phyloP scores from a whole-genome alignment of 2,888 invertebrate genomes.

The Melinaea menophilus region DNA sequence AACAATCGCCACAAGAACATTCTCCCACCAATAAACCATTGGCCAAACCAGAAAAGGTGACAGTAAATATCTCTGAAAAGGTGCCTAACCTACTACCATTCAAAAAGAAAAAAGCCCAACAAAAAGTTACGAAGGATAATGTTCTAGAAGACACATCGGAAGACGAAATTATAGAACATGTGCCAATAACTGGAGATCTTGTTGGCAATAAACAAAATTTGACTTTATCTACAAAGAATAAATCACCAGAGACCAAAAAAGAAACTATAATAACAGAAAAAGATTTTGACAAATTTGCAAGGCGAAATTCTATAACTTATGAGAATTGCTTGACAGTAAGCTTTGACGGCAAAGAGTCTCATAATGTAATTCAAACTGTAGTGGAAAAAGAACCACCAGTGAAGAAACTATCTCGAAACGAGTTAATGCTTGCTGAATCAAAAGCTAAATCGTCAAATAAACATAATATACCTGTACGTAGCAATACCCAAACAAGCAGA shows the following conservation, averaged over 20 bases:
- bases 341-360: constrained; percentile 54
- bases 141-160: constrained; percentile 38
- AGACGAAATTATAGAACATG: constrained; percentile 45
- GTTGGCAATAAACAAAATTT: constrained; percentile 32
- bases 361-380: constrained; percentile 56
- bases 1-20: constrained; percentile 58
- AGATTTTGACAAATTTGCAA: constrained; percentile 70
- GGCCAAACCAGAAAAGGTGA: constrained; percentile 42
- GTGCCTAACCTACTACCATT: constrained; percentile 49
- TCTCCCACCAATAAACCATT: constrained; percentile 44
- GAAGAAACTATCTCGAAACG: constrained; percentile 52
- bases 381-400: constrained; percentile 49
- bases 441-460: constrained; percentile 51
- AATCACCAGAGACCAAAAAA: constrained; percentile 50
- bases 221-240: constrained; percentile 37
- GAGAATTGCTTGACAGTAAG: constrained; percentile 64
- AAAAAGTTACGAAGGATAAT: constrained; percentile 35
- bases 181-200: constrained; percentile 45
- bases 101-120: constrained; percentile 39
- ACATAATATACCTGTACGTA: constrained; percentile 38
- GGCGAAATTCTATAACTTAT: constrained; percentile 65
- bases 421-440: constrained; percentile 45
- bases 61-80: constrained; percentile 42
- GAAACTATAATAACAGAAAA: constrained; percentile 67
- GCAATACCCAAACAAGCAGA: constrained; percentile 42